Evolutionary conservation across 2,113 vertebrate species (phyloP), one percentile per base, ranked within the genome.

Genomic region (Chaetorhynchus papuensis): DNA sequence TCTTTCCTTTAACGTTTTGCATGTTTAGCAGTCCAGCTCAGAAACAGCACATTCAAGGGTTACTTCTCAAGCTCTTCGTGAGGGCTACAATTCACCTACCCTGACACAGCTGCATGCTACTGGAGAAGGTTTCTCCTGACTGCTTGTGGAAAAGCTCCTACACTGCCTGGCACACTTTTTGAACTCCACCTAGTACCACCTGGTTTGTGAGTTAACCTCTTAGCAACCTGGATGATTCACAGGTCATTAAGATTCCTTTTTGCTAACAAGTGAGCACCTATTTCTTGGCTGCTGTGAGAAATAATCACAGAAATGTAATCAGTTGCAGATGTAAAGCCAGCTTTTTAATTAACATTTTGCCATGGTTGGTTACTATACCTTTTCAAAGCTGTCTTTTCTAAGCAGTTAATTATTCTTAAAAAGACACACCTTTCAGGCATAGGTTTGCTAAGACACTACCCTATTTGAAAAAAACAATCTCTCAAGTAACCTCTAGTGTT

Each of bases 71-170:
- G 21, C 9, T 35, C 31, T 60, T 22, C 4, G 2, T 2, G 4
- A 84, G 69, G 9, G 33, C 19, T 45, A 13, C 26, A 70, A 45
- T 30, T 60, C 35, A 54, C 35, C 47, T 28, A 11, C 16, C 24
- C 8, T 1, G 13, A 27, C 7, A 30, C 0, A 2, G 8, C 57
- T 35, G 0, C 18, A 42, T 7, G 1, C 26, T n/a, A 3, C 47
- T 59, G 16, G 21, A 66, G 15, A 61, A 86, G 2, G 8, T 10
- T 57, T 35, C 52, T 83, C 23, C 35, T 35, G 14, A 42, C 6
- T 18, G 11, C 28, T 27, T 6, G 4, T 30, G 2, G 23, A 69
- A 49, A 10, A 42, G 18, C 9, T 87, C 56, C 65, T 15, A 1
- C 1, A 11, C 13, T 3, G 3, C 42, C 42, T 57, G 5, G 24